phyloP scores from a whole-genome alignment of 1,140 invertebrate genomes.

The Drosophila mauritiana region DNA sequence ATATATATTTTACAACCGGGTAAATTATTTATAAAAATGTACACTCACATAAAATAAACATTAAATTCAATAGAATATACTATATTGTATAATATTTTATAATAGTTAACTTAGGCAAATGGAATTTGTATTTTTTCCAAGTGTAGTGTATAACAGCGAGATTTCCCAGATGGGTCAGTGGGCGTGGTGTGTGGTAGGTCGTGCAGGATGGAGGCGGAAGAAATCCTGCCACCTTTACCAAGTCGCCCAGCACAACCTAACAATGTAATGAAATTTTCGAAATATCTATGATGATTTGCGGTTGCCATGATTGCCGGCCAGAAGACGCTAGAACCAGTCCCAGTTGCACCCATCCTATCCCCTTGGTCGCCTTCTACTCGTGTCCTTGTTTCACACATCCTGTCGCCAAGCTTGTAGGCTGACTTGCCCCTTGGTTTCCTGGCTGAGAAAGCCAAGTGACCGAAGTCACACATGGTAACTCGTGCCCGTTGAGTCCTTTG shows the following conservation, averaged over 20 bases:
- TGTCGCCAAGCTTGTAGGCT: slow-evolving; percentile 32
- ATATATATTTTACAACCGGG: no score
- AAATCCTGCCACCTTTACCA: slow-evolving; percentile 52
- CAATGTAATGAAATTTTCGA: slow-evolving; percentile 79
- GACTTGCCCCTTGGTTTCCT: slow-evolving; percentile 53
- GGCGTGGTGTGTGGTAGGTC: not conserved
- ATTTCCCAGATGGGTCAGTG: slow-evolving; percentile 13
- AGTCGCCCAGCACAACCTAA: slow-evolving; percentile 36
- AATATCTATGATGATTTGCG: slow-evolving; percentile 82
- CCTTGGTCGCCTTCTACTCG: slow-evolving; percentile 1
- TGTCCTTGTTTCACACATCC: slow-evolving; percentile 55
- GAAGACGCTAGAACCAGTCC: slow-evolving; percentile 26
- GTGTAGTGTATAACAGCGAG: slow-evolving; percentile 9
- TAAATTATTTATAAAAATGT: not conserved
- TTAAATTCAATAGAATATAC: no score
- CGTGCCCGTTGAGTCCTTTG: slow-evolving; percentile 37
- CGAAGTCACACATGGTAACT: slow-evolving; percentile 56
- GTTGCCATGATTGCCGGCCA: slow-evolving; percentile 71
- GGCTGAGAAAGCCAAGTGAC: slow-evolving; percentile 64
- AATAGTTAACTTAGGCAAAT: no score
- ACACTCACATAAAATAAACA: no score
- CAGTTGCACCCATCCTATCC: not conserved
- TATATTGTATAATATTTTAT: no score
- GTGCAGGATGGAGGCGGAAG: slow-evolving; percentile 8
- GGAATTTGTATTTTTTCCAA: not conserved